These are phyloP conservation scores for Ruditapes philippinarum DNA, from an alignment of 1,140 invertebrate species.

Conservation along the genomic window DNA sequence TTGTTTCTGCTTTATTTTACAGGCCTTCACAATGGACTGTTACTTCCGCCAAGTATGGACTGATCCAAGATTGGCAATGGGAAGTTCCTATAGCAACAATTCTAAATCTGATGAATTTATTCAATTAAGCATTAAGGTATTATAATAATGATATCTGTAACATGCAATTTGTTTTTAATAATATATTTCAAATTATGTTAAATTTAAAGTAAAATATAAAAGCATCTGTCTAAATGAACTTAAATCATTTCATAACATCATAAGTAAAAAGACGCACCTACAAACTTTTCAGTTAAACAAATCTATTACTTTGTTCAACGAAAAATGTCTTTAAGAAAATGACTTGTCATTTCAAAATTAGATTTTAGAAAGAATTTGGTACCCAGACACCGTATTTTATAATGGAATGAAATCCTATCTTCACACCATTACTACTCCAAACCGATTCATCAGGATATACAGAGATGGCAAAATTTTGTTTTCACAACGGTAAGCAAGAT, in stretches of 20 bases:
- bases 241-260: too few species aligned
- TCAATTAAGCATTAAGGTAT: constrained; percentile 62
- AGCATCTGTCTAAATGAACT: too few species aligned
- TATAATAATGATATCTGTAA: too few species aligned
- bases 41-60: constrained; percentile 93
- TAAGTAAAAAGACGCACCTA: too few species aligned
- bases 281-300: too few species aligned
- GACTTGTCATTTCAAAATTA: too few species aligned
- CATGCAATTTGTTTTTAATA: too few species aligned
- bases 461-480: constrained; percentile 81
- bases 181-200: too few species aligned
- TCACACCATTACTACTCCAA: constrained; percentile 85
- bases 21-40: constrained; percentile 96
- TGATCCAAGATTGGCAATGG: constrained; percentile 87
- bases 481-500: constrained; percentile 78
- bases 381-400: constrained; percentile 85
- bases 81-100: constrained; percentile 39
- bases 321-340: too few species aligned
- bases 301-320: too few species aligned
- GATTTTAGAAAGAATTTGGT: constrained; percentile 82
- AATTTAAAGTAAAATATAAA: too few species aligned
- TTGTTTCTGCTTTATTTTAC: too few species aligned
- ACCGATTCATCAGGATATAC: constrained; percentile 84
- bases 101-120: constrained; percentile 30
- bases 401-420: constrained; percentile 87